Evolutionary conservation across 2,797 vertebrate species (phyloP).

Genomic region (Potorous gilbertii): DNA sequence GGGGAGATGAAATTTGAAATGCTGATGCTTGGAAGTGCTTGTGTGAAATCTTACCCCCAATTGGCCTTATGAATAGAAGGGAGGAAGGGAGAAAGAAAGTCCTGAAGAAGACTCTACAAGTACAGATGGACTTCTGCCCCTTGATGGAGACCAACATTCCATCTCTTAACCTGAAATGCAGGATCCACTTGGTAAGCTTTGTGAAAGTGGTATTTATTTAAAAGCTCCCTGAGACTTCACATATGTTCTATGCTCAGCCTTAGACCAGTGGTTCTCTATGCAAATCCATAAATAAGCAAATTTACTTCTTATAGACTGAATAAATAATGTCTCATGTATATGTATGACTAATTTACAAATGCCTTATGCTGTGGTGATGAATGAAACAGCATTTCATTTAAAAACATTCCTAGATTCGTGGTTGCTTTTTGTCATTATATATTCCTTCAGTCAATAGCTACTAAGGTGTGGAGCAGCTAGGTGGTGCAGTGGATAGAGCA

Average conservation of each 20-base stretch:
- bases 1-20: not conserved
- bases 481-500: too few relatives aligned
- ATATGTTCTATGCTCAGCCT: slow-evolving; percentile 31
- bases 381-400: not conserved
- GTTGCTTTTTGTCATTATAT: not conserved
- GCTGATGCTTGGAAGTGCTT: not conserved
- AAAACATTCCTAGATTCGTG: not conserved
- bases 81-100: not conserved
- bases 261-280: not conserved
- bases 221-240: not conserved
- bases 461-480: too few relatives aligned
- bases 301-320: not conserved
- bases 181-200: not conserved
- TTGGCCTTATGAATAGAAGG: not conserved
- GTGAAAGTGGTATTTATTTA: not conserved
- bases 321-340: not conserved
- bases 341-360: not conserved
- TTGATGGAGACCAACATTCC: not conserved
- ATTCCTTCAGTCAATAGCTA: not conserved
- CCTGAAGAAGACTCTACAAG: not conserved
- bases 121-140: not conserved
- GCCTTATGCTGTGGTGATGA: not conserved
- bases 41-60: not conserved
- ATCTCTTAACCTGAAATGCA: not conserved
- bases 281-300: not conserved